Evolutionary conservation across 2,888 invertebrate genomes (phyloP).

Genomic region (Chloromyia formosa): DNA sequence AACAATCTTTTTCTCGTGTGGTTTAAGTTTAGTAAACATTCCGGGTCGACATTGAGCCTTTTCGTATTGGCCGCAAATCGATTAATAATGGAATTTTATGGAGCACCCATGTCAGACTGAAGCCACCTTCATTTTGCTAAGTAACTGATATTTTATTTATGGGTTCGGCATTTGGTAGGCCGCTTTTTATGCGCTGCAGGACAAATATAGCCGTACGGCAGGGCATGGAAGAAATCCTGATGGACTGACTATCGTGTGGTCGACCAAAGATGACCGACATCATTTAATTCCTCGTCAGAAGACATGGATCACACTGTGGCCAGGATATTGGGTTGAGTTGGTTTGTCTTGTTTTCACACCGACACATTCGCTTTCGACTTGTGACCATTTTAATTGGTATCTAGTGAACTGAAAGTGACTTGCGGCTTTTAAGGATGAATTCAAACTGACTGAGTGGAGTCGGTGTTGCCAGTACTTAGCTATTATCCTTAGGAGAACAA

Average conservation of each 20-base stretch:
- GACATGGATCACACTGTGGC: conserved; percentile 16
- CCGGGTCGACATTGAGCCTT: conserved; percentile 15
- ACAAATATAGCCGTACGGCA: background rate
- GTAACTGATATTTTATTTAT: conserved; percentile 43
- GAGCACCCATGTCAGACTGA: conserved; percentile 33
- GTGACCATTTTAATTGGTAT: conserved; percentile 18
- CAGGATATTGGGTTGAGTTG: background rate
- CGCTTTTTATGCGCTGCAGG: too few species aligned
- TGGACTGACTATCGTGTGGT: background rate
- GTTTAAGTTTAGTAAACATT: conserved; percentile 8
- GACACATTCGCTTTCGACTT: background rate
- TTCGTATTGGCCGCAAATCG: conserved; percentile 36
- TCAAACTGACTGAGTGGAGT: too few species aligned
- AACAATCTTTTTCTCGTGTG: too few species aligned
- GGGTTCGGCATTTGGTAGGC: conserved; percentile 4
- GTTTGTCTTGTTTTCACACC: background rate
- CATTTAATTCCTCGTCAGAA: conserved; percentile 22
- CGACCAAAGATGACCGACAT: conserved; percentile 3
- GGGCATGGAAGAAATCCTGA: background rate
- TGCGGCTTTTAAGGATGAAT: background rate
- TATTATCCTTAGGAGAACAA: too few species aligned
- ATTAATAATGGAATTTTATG: conserved; percentile 43
- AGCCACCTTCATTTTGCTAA: conserved; percentile 40
- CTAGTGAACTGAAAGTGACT: conserved; percentile 4
- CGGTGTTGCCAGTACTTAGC: too few species aligned